A percentile compares a stretch with the other conserved stretches of the same genome.
Conservation (phyloP, 2,888 invertebrate species). For the Phalangium opilio region DNA sequence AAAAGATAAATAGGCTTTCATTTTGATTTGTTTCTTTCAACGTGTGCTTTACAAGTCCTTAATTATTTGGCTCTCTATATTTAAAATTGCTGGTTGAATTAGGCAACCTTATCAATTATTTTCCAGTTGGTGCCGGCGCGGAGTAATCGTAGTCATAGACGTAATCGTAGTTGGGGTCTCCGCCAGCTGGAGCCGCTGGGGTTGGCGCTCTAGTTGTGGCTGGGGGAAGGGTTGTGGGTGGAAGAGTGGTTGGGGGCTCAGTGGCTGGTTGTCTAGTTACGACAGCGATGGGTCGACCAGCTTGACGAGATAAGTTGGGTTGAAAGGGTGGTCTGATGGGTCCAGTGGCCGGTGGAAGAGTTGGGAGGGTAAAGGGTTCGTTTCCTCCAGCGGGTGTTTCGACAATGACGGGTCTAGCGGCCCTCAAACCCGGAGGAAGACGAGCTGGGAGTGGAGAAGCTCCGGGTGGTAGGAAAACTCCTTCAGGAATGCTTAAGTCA, state of each 20-base stretch:
- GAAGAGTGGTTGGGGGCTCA: not conserved
- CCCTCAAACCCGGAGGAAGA: constrained; percentile 1
- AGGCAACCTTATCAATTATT: too few species aligned
- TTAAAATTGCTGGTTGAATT: too few species aligned
- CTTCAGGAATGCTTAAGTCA: too few species aligned
- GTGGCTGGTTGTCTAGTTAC: not conserved
- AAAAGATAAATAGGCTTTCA: too few species aligned
- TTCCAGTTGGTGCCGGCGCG: constrained; percentile 6
- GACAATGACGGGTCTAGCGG: not conserved
- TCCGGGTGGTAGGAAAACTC: too few species aligned
- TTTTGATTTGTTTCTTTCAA: too few species aligned
- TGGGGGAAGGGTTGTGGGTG: not conserved
- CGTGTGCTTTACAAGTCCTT: too few species aligned
- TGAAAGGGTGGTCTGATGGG: constrained; percentile 1
- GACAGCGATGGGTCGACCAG: not conserved
- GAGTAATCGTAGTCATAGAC: constrained; percentile 19
- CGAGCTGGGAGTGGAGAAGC: constrained; percentile 4
- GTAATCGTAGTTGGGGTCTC: constrained; percentile 13
- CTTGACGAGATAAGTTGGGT: not conserved
- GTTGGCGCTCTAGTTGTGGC: constrained; percentile 2
- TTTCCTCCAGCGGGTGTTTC: not conserved
- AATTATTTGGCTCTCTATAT: too few species aligned
- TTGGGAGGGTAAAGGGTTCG: not conserved
- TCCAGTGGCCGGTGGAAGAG: not conserved
- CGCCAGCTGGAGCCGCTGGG: constrained; percentile 4